Evolutionary conservation across 2,113 vertebrate genomes (phyloP).

Genomic region (Syngnathus scovelli): DNA sequence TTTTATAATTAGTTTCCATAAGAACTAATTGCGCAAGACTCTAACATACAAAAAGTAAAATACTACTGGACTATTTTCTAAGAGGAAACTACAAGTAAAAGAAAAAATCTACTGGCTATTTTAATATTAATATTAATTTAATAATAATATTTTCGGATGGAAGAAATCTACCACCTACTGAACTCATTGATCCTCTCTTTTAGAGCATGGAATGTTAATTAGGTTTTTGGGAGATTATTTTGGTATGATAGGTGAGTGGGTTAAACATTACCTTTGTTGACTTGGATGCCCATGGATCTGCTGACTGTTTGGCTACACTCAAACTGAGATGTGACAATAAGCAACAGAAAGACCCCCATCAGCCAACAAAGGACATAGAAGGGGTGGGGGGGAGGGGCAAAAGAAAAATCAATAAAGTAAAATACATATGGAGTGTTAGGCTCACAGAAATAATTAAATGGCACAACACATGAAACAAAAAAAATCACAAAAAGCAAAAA

Average conservation of each 20-base stretch:
- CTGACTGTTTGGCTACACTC: slow-evolving; percentile 71
- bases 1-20: too few relatives aligned
- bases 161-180: slow-evolving; percentile 26
- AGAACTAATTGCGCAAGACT: not conserved
- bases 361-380: slow-evolving; percentile 52
- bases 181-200: slow-evolving; percentile 28
- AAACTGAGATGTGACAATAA: slow-evolving; percentile 70
- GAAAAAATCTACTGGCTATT: slow-evolving; percentile 29
- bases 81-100: slow-evolving; percentile 17
- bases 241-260: slow-evolving; percentile 34
- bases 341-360: slow-evolving; percentile 56
- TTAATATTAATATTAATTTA: not conserved
- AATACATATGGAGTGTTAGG: slow-evolving; percentile 29
- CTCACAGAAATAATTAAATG: slow-evolving; percentile 31
- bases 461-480: slow-evolving; percentile 31
- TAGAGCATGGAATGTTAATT: slow-evolving; percentile 26
- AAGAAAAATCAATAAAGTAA: slow-evolving; percentile 38
- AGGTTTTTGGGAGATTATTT: slow-evolving; percentile 14
- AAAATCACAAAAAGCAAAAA: slow-evolving; percentile 22
- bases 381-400: slow-evolving; percentile 11
- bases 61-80: not conserved
- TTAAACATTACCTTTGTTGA: slow-evolving; percentile 71
- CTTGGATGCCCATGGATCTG: slow-evolving; percentile 64
- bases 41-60: not conserved
- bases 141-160: slow-evolving; percentile 2